These are phyloP conservation scores for Ernsta delagoae DNA, from an alignment of 2,888 invertebrate genomes.

Conservation along the genomic window DNA sequence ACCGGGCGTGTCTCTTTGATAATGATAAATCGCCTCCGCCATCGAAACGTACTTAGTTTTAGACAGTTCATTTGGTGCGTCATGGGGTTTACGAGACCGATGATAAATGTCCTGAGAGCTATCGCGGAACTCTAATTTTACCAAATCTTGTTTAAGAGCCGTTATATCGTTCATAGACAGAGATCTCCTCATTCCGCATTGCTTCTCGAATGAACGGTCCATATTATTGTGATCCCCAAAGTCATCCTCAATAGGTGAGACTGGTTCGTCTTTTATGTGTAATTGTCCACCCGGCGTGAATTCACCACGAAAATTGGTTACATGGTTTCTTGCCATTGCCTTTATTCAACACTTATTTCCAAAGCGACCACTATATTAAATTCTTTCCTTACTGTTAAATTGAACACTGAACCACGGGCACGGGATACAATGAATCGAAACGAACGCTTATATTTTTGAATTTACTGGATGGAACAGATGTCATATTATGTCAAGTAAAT, in stretches of 20 bases:
- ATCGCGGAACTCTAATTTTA: constrained; percentile 50
- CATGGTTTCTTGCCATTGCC: constrained; percentile 64
- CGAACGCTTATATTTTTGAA: constrained; percentile 21
- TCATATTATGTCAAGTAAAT: neutral
- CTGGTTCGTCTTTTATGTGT: constrained; percentile 67
- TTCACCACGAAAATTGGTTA: constrained; percentile 73
- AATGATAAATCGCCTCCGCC: constrained; percentile 85
- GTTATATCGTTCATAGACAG: constrained; percentile 73
- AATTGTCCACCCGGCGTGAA: constrained; percentile 59
- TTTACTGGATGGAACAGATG: neutral
- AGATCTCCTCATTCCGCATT: constrained; percentile 65
- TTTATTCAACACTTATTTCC: neutral
- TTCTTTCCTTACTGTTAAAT: too few relatives aligned
- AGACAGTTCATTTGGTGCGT: constrained; percentile 57
- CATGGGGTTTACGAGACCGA: constrained; percentile 55
- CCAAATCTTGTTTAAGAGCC: constrained; percentile 55
- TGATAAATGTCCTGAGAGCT: constrained; percentile 52
- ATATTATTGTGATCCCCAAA: constrained; percentile 64
- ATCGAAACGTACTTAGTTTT: constrained; percentile 82
- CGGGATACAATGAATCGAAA: neutral
- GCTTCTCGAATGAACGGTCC: constrained; percentile 57
- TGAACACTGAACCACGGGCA: too few relatives aligned
- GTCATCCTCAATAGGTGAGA: constrained; percentile 67
- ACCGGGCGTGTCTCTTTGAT: constrained; percentile 84
- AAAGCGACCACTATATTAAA: too few relatives aligned